Percentiles rank a stretch among this genome's conserved stretches.
Evolutionary conservation across 2,888 invertebrate species (phyloP).

Genomic region (Leptothorax acervorum): DNA sequence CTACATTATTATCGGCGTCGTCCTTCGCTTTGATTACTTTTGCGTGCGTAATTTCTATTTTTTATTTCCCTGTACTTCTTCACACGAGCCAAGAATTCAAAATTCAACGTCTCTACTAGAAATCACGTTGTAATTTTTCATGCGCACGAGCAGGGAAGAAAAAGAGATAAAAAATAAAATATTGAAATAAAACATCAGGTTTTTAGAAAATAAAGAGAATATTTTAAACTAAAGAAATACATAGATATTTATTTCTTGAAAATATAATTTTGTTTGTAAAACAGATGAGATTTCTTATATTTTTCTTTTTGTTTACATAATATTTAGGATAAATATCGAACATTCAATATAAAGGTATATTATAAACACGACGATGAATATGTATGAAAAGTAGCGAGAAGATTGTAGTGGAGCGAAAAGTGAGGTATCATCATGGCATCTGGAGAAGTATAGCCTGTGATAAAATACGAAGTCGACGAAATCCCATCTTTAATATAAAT

Average conservation of each 20-base stretch:
- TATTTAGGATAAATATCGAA: conserved; percentile 52
- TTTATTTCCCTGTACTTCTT: conserved; percentile 19
- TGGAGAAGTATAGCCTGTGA: neutral
- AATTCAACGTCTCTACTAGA: neutral
- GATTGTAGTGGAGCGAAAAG: conserved; percentile 58
- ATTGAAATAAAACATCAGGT: neutral
- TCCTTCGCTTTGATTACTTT: conserved; percentile 65
- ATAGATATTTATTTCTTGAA: neutral
- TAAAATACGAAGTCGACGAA: conserved; percentile 62
- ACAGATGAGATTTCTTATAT: neutral
- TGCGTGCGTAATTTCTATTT: conserved; percentile 51
- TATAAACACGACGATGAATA: conserved; percentile 57
- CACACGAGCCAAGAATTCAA: conserved; percentile 7
- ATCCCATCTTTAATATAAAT: conserved; percentile 74
- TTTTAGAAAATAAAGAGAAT: neutral
- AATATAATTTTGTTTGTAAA: neutral
- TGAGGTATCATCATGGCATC: conserved; percentile 53
- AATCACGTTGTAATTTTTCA: neutral
- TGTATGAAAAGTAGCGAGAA: conserved; percentile 9
- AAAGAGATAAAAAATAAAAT: neutral
- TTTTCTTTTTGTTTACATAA: neutral
- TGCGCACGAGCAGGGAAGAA: neutral
- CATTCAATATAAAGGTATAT: conserved; percentile 56
- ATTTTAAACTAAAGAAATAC: neutral
- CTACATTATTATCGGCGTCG: conserved; percentile 56